These are phyloP conservation scores for Aleadryas rufinucha DNA, from an alignment of 2,113 vertebrate species.

Conservation along the genomic window DNA sequence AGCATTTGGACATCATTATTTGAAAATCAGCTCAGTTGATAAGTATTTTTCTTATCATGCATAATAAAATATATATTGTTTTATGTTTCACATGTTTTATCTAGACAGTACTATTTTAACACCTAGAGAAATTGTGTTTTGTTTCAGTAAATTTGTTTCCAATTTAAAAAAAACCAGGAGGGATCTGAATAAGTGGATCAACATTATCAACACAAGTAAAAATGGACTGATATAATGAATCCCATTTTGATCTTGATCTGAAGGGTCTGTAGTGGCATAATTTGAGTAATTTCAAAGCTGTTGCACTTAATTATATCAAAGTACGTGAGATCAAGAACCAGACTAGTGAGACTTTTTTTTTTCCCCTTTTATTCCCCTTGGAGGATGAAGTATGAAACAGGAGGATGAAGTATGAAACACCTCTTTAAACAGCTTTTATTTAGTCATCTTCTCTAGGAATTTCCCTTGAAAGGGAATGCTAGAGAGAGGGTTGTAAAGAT, in stretches of 20 bases:
- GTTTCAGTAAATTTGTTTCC: background rate
- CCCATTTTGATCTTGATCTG: background rate
- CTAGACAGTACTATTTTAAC: background rate
- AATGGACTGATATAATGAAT: background rate
- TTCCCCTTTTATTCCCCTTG: background rate
- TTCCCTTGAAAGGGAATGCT: constrained; percentile 22
- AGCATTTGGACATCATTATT: background rate
- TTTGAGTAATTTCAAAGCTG: background rate
- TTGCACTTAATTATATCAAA: background rate
- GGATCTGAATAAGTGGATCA: background rate
- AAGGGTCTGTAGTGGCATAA: background rate
- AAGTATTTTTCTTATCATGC: background rate
- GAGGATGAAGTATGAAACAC: background rate
- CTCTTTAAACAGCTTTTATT: background rate
- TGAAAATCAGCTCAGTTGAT: background rate
- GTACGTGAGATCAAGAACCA: background rate
- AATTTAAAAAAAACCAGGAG: background rate
- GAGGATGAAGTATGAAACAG: background rate
- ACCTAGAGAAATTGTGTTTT: background rate
- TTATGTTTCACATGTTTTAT: background rate
- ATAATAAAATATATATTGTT: background rate
- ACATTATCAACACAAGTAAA: background rate
- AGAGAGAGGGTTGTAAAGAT: background rate
- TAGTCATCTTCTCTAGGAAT: background rate
- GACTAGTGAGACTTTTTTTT: background rate